Evolutionary conservation across 2,888 invertebrate genomes (phyloP), one percentile per base, ranked within the genome.

Genomic region (Amblyteles armatorius): DNA sequence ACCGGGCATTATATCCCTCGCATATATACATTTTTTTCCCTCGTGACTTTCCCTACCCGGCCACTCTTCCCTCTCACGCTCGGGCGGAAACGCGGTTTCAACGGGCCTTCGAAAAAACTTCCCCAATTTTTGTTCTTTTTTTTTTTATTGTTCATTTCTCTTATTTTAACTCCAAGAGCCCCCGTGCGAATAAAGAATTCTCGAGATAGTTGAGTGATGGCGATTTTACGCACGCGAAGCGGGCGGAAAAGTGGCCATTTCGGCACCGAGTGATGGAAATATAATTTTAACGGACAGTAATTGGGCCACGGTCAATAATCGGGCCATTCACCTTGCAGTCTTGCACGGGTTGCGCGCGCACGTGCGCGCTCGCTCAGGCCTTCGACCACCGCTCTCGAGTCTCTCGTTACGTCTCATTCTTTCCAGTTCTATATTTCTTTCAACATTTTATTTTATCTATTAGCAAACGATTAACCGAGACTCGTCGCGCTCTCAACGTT

Each of bases 81-180:
- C 71, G 71, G 72, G 52, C 84, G 84, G 84, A 85, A 85, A 6
- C 84, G 74, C 84, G 84, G 79, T 84, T 84, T 74, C 77, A 78
- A 84, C 44, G 36, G 60, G 63, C 40, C 26, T 55, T 71, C 33
- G 48, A 36, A 26, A 55, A 57, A 79, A 65, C 52, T 50, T 22
- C 26, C 60, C 63, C 36, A 40, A 9, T 40, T 40, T 40, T 40
- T 40, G 3, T 0, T 26, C 26, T 26, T 2, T 26, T 26, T 2
- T 26, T 26, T 26, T 26, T 26, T 26, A 3, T 26, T 26, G 4
- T 33, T 5, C 0, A 3, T 40, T 40, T 40, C 33, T 60, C 29
- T 77, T 33, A 36, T 44, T 22, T 36, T 3, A 22, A 55, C 67
- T 71, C 55, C 19, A 63, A 81, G 55, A 29, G 40, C 5, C 11